Evolutionary conservation across 2,888 invertebrate genomes (phyloP), one percentile per base, ranked within the genome.

Genomic region (Danaus chrysippus): DNA sequence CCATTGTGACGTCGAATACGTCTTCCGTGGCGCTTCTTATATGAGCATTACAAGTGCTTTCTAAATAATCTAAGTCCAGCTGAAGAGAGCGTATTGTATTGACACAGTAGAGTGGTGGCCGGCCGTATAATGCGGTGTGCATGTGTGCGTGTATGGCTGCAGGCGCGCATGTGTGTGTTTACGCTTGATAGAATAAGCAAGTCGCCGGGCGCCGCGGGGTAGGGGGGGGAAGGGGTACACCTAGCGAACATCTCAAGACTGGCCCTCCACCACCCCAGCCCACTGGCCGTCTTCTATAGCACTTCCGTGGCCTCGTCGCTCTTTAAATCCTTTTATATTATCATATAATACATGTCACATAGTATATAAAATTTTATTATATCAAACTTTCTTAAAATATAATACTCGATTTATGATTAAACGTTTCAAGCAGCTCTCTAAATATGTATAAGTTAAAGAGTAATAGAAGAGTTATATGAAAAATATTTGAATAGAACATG

Each of bases 21-120:
- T 88, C 90, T 91, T 89, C 84, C 83, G 83, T 82, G 85, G 81
- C 84, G 86, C 87, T 86, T 90, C 91, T 91, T 91, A 91, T 91
- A 91, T 91, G 91, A 91, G 87, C 90, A 87, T 91, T 91, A 91
- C 90, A 91, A 91, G 91, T 91, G 91, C 91, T 91, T 91, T 91
- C 91, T 91, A 91, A 91, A 91, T 91, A 91, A 91, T 91, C 91
- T 91, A 90, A 91, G 91, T 91, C 91, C 91, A 87, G 89, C 79
- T 84, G 89, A 88, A 88, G 89, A 89, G 91, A 90, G 88, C 85
- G 91, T 91, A 91, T 91, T 91, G 91, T 91, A 91, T 91, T 91
- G 91, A 91, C 91, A 91, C 78, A 91, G 91, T 87, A 84, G 87
- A 90, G 88, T 91, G 91, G 91, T 89, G 89, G 87, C 88, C 88